Conservation (phyloP, 2,888 invertebrate species). For the Himalopsyche kuldschensis region DNA sequence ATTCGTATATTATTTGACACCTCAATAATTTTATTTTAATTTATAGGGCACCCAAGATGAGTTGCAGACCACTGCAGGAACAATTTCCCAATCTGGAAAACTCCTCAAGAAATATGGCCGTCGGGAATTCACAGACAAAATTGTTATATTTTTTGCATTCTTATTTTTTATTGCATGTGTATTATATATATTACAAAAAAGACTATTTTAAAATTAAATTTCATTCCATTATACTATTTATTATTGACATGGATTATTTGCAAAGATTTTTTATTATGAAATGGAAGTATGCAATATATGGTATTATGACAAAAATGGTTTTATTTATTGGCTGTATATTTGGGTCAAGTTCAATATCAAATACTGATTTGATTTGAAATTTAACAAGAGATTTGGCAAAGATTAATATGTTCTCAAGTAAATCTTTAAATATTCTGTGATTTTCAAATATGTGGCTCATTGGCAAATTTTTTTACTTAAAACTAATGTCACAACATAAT, state of each 20-base stretch:
- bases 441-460: too few species aligned
- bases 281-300: not conserved
- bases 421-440: too few species aligned
- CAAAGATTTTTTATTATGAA: not conserved
- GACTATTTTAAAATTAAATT: conserved; percentile 66
- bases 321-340: not conserved
- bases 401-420: too few species aligned
- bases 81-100: conserved; percentile 87
- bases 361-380: too few species aligned
- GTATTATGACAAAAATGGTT: not conserved
- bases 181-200: conserved; percentile 88
- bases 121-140: conserved; percentile 93
- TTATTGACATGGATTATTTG: not conserved
- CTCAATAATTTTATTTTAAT: not conserved
- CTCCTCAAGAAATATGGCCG: conserved; percentile 91
- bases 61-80: conserved; percentile 81
- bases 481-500: too few species aligned
- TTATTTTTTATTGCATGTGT: conserved; percentile 88
- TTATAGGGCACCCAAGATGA: conserved; percentile 75
- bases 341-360: too few species aligned
- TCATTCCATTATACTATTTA: not conserved
- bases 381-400: too few species aligned
- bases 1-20: too few species aligned
- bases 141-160: conserved; percentile 84
- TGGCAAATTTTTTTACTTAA: too few species aligned